These are phyloP conservation scores for Hyles vespertilio DNA, from an alignment of 1,140 invertebrate genomes.

Conservation along the genomic window DNA sequence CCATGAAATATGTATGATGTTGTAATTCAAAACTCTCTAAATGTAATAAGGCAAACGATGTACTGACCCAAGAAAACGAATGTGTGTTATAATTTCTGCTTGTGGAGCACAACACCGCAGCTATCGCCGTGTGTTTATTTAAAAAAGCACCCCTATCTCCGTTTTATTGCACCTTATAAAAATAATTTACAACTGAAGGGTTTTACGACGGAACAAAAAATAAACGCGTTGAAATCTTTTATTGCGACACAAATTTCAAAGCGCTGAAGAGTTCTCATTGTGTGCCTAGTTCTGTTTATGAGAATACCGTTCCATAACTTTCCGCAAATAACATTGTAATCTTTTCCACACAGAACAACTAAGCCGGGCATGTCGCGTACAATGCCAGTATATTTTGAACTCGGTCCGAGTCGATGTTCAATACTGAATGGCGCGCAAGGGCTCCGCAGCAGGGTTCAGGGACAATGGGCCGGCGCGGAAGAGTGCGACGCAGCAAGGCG, in stretches of 20 bases:
- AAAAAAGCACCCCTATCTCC: no score
- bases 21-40: no score
- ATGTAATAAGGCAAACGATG: no score
- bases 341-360: neutral
- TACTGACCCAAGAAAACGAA: no score
- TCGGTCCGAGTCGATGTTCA: neutral
- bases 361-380: neutral
- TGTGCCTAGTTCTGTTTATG: neutral
- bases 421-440: neutral
- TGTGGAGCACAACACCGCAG: no score
- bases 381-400: slow-evolving; percentile 2
- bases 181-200: no score
- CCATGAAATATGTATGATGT: no score
- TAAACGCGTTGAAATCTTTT: slow-evolving; percentile 3
- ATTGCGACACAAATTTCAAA: neutral
- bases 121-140: no score
- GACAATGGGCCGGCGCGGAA: neutral
- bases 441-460: neutral
- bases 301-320: neutral
- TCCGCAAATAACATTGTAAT: slow-evolving; percentile 2
- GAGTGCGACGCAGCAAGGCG: slow-evolving; percentile 49
- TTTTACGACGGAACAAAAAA: no score
- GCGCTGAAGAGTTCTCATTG: neutral
- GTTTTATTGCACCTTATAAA: no score
- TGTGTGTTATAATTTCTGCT: no score